Percentiles rank a stretch among this genome's conserved stretches.
These are phyloP conservation scores for Porites cylindrica DNA, from an alignment of 92 coral and sea anemone species.

Conservation along the genomic window DNA sequence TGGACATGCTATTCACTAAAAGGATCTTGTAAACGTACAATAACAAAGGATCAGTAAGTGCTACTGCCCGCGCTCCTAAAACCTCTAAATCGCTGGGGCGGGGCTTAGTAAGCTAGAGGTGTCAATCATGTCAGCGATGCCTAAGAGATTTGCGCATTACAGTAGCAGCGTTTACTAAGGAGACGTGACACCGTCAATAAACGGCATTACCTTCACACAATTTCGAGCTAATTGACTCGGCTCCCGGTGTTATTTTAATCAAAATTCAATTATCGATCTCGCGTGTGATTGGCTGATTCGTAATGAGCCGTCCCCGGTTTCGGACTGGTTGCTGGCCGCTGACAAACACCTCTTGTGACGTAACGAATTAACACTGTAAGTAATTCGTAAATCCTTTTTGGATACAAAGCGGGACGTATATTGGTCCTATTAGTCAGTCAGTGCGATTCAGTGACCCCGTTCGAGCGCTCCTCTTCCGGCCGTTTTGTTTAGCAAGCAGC, in stretches of 20 bases:
- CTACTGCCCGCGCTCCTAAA: slow-evolving; percentile 69
- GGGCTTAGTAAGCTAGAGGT: slow-evolving; percentile 66
- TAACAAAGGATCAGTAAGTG: slow-evolving; percentile 75
- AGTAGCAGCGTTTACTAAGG: slow-evolving; percentile 70
- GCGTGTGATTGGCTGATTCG: slow-evolving; percentile 70
- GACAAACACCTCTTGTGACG: slow-evolving; percentile 92
- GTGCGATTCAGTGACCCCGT: slow-evolving; percentile 71
- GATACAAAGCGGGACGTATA: slow-evolving; percentile 93
- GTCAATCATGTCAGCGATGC: slow-evolving; percentile 84
- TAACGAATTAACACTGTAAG: slow-evolving; percentile 97
- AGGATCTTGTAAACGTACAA: slow-evolving; percentile 52
- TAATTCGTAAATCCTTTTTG: slow-evolving; percentile 99
- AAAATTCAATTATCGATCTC: slow-evolving; percentile 78
- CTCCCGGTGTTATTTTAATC: slow-evolving; percentile 89
- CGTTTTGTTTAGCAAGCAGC: slow-evolving; percentile 16
- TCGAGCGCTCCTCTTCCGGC: slow-evolving; percentile 36
- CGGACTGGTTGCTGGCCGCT: slow-evolving; percentile 72
- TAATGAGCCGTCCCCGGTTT: slow-evolving; percentile 80
- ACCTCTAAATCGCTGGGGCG: slow-evolving; percentile 91
- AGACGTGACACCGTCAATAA: slow-evolving; percentile 69
- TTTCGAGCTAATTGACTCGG: slow-evolving; percentile 77
- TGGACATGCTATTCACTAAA: neutral
- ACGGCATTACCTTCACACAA: slow-evolving; percentile 64
- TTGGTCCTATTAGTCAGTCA: slow-evolving; percentile 85
- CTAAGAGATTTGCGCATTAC: slow-evolving; percentile 64